These are phyloP conservation scores for Hypercompe scribonia DNA, from an alignment of 2,888 invertebrate species.

Conservation along the genomic window DNA sequence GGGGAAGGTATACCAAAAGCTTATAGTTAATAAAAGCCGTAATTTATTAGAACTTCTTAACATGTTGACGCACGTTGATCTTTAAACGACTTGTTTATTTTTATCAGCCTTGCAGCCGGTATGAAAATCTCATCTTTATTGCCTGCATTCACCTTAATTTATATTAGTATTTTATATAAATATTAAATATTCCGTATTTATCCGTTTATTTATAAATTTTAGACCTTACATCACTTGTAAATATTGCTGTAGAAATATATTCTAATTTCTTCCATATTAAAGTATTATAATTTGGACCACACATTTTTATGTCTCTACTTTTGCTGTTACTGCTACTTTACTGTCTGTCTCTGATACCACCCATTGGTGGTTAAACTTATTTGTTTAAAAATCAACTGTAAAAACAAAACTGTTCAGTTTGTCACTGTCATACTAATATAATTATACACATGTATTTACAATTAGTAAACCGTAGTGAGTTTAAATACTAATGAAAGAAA, in stretches of 20 bases:
- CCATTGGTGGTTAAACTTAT: too few relatives aligned
- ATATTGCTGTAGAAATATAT: neutral
- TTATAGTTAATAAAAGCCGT: neutral
- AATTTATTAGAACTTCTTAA: neutral
- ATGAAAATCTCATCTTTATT: neutral
- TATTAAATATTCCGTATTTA: neutral
- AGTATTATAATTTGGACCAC: neutral
- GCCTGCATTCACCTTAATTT: neutral
- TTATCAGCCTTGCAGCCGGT: neutral
- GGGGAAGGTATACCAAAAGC: neutral
- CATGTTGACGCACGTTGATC: constrained; percentile 4
- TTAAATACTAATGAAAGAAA: neutral
- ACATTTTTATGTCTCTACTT: too few relatives aligned
- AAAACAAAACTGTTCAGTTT: too few relatives aligned
- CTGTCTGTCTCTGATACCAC: too few relatives aligned
- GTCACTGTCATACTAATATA: too few relatives aligned
- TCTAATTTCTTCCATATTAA: too few relatives aligned
- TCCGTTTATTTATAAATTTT: neutral
- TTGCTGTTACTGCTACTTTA: too few relatives aligned
- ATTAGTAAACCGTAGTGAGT: neutral
- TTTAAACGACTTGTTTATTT: constrained; percentile 9
- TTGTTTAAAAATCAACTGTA: too few relatives aligned
- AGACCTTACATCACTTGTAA: neutral
- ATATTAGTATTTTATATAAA: neutral
- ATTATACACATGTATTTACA: neutral